Percentiles rank a stretch among this genome's conserved stretches.
Conservation (phyloP, 2,797 vertebrate genomes). For the Sebastes hubbsi region DNA sequence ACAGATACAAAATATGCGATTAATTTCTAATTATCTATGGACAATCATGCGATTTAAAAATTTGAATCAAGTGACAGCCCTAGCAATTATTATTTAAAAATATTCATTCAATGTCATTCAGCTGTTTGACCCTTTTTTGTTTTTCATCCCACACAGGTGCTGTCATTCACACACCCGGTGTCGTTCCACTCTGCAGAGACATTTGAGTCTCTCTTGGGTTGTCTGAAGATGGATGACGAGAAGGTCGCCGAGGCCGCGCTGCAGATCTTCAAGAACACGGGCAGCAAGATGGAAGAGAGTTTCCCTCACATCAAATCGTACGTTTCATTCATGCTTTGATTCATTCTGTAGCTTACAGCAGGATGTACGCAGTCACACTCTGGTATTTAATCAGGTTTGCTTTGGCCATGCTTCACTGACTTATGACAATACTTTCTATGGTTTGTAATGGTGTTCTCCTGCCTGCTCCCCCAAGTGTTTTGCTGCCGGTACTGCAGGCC, state of each 20-base stretch:
- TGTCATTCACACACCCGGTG: slow-evolving; percentile 98
- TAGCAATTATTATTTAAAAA: too few species aligned
- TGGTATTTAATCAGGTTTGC: neutral
- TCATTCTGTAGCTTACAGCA: neutral
- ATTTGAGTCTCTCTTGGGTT: slow-evolving; percentile 96
- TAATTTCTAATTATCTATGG: too few species aligned
- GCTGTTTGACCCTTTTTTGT: neutral
- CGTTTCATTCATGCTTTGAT: slow-evolving; percentile 52
- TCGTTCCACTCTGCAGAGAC: slow-evolving; percentile 99
- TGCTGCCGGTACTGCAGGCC: slow-evolving; percentile 95
- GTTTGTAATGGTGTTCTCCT: slow-evolving; percentile 11
- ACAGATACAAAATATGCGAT: too few species aligned
- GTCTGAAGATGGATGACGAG: slow-evolving; percentile 99
- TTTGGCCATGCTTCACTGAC: neutral
- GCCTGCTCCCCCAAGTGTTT: slow-evolving; percentile 82
- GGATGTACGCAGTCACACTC: neutral
- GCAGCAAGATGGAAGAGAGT: slow-evolving; percentile 96
- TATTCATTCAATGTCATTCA: neutral
- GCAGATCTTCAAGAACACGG: slow-evolving; percentile 99
- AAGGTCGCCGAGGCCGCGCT: slow-evolving; percentile 98
- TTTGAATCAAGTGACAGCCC: too few species aligned
- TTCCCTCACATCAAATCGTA: slow-evolving; percentile 98
- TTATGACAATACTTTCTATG: neutral
- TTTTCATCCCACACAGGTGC: slow-evolving; percentile 81
- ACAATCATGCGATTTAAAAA: too few species aligned